Base-by-base conservation (phyloP, 2,113 vertebrate species). In the Oreotrochilus melanogaster region DNA sequence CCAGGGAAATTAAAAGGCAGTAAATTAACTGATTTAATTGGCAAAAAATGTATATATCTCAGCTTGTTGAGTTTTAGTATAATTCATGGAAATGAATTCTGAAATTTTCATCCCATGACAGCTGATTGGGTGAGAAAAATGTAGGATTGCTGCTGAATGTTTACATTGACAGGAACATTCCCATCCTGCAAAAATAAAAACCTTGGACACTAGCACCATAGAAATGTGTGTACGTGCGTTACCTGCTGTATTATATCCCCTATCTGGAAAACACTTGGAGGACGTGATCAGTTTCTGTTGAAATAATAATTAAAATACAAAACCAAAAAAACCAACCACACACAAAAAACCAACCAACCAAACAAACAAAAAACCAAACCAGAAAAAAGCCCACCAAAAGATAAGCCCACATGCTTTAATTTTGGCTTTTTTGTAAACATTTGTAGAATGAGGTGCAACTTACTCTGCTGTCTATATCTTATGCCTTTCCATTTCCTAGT, bases 121-220 rank as follows among this genome's bases (percentile, higher is more conserved):
- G 75, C 67, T 90, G 66, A 85, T 85, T 94, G 87, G 74, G 70
- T 95, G 84, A 51, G 50, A 87, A 91, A 92, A 87, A 88, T 3
- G 22, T 85, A 60, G 70, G 74, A 73, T 88, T 4, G 7, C 87
- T 94, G 89, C 75, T 89, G 76, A 87, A 61, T 78, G 78, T 85
- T 89, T 95, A 54, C 65, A 78, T 53, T 92, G 73, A 85, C 56
- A 87, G 47, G 60, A 96, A 78, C 78, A 66, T 93, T 94, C 87
- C 54, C 14, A 30, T 89, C 91, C 1, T 3, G 75, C 88, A 92
- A 89, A 94, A 92, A 89, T 93, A 83, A 93, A 84, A 87, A n/a
- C 33, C 43, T 81, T 91, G 87, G 83, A 69, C 37, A 30, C 51
- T 70, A 61, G 48, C 42, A 72, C 48, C 37, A 50, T n/a, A 72